Base-by-base conservation (phyloP, 2,797 vertebrate genomes). In the Ctenosaura bakeri region DNA sequence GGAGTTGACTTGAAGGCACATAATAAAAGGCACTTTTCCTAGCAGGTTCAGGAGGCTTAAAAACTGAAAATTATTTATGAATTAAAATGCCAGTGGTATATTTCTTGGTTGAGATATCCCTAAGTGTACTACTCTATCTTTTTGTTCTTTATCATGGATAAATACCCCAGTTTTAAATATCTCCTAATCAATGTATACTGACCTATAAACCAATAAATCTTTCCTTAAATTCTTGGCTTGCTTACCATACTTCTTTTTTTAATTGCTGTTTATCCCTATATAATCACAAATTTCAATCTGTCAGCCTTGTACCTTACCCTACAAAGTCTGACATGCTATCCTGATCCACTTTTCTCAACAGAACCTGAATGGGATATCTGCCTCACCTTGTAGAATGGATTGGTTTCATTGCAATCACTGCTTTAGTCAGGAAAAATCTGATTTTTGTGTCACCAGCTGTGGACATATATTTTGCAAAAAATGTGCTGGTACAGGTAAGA, bases 351-450 rank as follows among this genome's bases (percentile, higher is more conserved):
- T 79, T 46, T 78, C 71, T 18, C 20, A 54, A 62, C 52, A 87
- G 80, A 76, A 69, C 66, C 24, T 35, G 20, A 78, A 38, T 46
- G 38, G 62, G 74, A 83, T 3, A 32, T 87, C 81, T 88, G 26
- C 38, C 18, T 91, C 52, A 79, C 56, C 46, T 50, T 79, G 64
- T 24, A 14, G 18, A 84, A 98, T 99, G 98, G 98, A 98, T 89
- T 99, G 98, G 98, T 98, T 99, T 96, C 98, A 98, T 89, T 99
- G 98, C 93, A 98, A 98, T 95, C 94, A 94, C 88, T 99, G 98
- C 93, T 98, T 98, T 92, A 92, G 86, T 86, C 98, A 94, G 91
- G 97, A 96, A 38, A 97, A 97, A 0, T 91, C 94, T 0, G 95
- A 94, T 2, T 98, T 98, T 94, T 96, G 97, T 0, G 97, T 98